Evolutionary conservation across 2,888 invertebrate genomes (phyloP).

Genomic region (Chloromyia formosa): DNA sequence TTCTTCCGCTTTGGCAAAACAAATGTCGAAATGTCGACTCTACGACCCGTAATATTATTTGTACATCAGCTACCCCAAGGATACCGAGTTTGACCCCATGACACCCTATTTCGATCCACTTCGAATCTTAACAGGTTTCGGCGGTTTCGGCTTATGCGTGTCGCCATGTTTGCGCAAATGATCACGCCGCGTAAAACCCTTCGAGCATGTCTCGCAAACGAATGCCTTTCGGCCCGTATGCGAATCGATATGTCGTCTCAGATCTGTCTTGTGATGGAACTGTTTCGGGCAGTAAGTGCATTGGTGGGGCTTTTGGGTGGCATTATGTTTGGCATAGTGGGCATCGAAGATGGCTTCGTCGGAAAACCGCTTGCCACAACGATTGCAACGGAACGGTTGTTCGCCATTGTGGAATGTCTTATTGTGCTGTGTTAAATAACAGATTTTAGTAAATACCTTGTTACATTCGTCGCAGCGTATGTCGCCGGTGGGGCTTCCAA

Average conservation of each 20-base stretch:
- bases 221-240: constrained; percentile 89
- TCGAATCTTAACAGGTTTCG: constrained; percentile 29
- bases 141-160: constrained; percentile 71
- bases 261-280: constrained; percentile 90
- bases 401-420: constrained; percentile 89
- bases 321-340: constrained; percentile 78
- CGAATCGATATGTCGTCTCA: constrained; percentile 85
- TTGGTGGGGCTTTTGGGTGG: constrained; percentile 85
- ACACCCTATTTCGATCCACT: not conserved
- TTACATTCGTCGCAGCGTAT: constrained; percentile 82
- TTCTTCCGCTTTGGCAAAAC: too few relatives aligned
- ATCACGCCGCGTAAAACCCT: constrained; percentile 90
- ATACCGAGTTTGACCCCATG: too few relatives aligned
- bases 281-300: constrained; percentile 86
- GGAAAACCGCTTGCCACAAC: constrained; percentile 86
- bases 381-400: constrained; percentile 84
- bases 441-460: constrained; percentile 84
- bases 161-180: constrained; percentile 89
- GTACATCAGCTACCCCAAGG: too few relatives aligned
- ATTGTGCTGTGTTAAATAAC: constrained; percentile 90
- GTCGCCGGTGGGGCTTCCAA: constrained; percentile 54
- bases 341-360: constrained; percentile 75
- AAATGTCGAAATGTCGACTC: too few relatives aligned
- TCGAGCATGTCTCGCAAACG: constrained; percentile 81
- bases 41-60: too few relatives aligned